Conservation (phyloP, 2,888 invertebrate genomes). For the Lissonota sp. region DNA sequence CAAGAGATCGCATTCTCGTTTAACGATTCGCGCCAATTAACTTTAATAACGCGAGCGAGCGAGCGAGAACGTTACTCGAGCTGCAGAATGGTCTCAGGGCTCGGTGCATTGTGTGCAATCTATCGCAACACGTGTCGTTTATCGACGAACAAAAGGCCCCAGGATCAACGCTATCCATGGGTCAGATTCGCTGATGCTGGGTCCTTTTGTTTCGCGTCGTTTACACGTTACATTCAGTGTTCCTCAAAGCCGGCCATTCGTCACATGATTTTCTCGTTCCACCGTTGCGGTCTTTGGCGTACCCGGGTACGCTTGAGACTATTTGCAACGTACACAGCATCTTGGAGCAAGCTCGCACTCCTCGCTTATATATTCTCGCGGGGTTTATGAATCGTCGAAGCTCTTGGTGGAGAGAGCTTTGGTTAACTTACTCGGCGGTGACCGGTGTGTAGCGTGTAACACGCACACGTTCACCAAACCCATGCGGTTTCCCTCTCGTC, state of each 20-base stretch:
- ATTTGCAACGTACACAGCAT: no score
- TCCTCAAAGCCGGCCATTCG: slow-evolving; percentile 27
- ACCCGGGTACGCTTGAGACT: background rate
- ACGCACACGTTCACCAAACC: slow-evolving; percentile 36
- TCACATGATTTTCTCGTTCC: slow-evolving; percentile 29
- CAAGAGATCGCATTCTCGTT: slow-evolving; percentile 30
- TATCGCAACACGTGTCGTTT: no score
- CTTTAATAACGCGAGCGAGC: slow-evolving; percentile 20
- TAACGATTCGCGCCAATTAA: slow-evolving; percentile 44
- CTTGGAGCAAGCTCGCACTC: background rate
- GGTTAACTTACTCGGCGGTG: slow-evolving; percentile 41
- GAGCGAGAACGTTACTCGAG: slow-evolving; percentile 13
- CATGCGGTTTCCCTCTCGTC: slow-evolving; percentile 13
- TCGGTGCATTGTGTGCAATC: no score
- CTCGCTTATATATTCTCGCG: background rate
- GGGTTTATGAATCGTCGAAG: background rate
- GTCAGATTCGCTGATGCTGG: background rate
- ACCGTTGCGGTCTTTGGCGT: slow-evolving; percentile 18
- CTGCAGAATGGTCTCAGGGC: background rate
- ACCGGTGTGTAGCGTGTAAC: slow-evolving; percentile 58
- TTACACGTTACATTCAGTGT: background rate
- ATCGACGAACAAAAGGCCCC: no score
- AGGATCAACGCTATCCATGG: background rate
- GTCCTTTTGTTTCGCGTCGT: no score
- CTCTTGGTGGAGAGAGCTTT: background rate